Evolutionary conservation across 1,140 invertebrate species (phyloP).

Genomic region (Hetaerina americana): DNA sequence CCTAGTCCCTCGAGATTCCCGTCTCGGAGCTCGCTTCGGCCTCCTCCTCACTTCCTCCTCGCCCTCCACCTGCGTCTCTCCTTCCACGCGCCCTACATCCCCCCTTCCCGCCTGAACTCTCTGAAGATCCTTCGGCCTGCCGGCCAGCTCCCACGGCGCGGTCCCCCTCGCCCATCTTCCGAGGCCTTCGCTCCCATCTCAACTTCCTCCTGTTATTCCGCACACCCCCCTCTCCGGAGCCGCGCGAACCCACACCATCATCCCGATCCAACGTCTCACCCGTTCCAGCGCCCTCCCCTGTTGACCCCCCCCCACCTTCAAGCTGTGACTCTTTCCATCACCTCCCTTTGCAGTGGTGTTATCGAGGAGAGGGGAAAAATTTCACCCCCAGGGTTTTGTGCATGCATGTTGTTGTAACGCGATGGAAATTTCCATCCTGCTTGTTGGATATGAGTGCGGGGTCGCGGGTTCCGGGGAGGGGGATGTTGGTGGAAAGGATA

Average conservation of each 20-base stretch:
- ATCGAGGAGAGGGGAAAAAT: background rate
- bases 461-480: no score
- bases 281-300: no score
- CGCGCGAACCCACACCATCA: no score
- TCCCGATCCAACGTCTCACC: no score
- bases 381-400: background rate
- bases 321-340: no score
- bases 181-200: background rate
- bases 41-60: background rate
- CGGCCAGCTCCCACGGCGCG: background rate
- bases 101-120: background rate
- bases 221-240: background rate
- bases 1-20: no score
- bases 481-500: no score
- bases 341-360: background rate
- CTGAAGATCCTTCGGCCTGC: background rate
- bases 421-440: background rate
- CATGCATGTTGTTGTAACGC: background rate
- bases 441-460: no score
- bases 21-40: no score
- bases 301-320: no score
- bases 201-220: background rate
- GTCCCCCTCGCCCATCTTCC: background rate
- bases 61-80: background rate
- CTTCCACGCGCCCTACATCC: background rate